phyloP scores from a whole-genome alignment of 2,113 vertebrate species.

The Piprites chloris region DNA sequence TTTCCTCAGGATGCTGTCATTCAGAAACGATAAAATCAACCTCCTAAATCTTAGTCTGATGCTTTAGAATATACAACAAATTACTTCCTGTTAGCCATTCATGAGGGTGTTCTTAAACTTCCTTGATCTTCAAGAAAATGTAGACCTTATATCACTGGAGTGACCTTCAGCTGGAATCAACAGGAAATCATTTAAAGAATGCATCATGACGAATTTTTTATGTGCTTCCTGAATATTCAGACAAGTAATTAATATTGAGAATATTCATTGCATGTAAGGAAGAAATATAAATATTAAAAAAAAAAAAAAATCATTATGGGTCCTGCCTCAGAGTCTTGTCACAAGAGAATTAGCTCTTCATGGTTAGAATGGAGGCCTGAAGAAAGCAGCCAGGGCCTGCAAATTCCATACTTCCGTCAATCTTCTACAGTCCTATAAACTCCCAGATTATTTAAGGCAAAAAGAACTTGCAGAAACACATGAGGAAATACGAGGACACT shows the following conservation, averaged over 20 bases:
- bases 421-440: not conserved
- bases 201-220: not conserved
- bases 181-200: not conserved
- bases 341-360: not conserved
- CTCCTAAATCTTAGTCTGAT: not conserved
- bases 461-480: not conserved
- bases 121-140: not conserved
- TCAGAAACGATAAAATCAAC: not conserved
- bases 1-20: not conserved
- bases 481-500: not conserved
- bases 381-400: not conserved
- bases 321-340: not conserved
- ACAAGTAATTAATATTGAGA: no score
- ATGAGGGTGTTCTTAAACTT: not conserved
- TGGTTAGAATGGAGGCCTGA: not conserved
- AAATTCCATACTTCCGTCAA: not conserved
- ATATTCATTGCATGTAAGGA: rapidly evolving
- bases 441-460: not conserved
- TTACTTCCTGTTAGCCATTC: not conserved
- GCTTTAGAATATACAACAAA: not conserved
- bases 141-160: not conserved
- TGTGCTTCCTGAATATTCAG: not conserved
- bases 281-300: not conserved
- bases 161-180: not conserved
- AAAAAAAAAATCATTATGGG: not conserved